A percentile compares a stretch with the other conserved stretches of the same genome.
Conservation (phyloP, 2,113 vertebrate species). For the Prunella himalayana region DNA sequence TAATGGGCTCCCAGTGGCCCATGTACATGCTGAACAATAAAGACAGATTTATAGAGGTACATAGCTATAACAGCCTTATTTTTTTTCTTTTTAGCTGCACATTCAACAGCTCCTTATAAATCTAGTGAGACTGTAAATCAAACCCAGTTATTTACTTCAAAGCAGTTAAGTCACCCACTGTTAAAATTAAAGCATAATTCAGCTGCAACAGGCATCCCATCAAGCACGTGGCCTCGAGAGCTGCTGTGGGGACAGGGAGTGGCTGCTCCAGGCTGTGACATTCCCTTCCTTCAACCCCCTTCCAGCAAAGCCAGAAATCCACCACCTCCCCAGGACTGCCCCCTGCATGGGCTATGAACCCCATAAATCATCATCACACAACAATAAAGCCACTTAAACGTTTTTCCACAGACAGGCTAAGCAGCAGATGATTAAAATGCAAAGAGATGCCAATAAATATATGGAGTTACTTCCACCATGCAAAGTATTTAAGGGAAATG, state of each 20-base stretch:
- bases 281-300: not conserved
- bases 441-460: not conserved
- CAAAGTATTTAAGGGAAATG: not conserved
- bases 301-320: not conserved
- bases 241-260: not conserved
- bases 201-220: not conserved
- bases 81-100: constrained; percentile 11
- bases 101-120: constrained; percentile 46
- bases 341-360: not conserved
- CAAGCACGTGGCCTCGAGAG: not conserved
- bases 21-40: constrained; percentile 31
- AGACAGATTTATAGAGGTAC: constrained; percentile 58
- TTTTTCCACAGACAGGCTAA: not conserved
- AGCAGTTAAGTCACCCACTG: constrained; percentile 51
- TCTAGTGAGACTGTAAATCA: constrained; percentile 55
- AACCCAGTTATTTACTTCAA: constrained; percentile 52
- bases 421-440: not conserved
- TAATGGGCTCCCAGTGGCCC: constrained; percentile 34
- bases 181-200: constrained; percentile 65
- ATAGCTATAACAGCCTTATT: not conserved
- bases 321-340: not conserved
- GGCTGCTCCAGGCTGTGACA: not conserved
- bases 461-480: not conserved
- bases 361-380: not conserved
- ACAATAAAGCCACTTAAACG: not conserved